Base-by-base conservation (phyloP, 2,888 invertebrate species). In the Trissolcus japonicus region DNA sequence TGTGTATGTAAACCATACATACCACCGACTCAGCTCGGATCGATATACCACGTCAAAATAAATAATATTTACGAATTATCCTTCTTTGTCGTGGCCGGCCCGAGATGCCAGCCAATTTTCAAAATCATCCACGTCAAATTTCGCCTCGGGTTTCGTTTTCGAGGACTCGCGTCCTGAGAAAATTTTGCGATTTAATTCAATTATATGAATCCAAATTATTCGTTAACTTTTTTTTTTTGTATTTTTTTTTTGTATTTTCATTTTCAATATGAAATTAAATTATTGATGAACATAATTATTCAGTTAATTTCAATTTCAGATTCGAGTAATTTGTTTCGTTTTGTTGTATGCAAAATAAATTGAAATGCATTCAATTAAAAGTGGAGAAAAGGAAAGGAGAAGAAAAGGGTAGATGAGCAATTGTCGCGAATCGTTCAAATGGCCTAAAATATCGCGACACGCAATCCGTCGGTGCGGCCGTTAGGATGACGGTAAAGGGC, bases 41-140 rank as follows among this genome's bases (percentile, higher is more conserved):
- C 80, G 80, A 80, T 80, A 80, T 77, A 74, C 77, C 79, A 81
- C 80, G 82, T 82, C 82, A 74, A 81, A 83, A 83, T 82, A 83
- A 82, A 83, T 81, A 81, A 83, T 81, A 82, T 82, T 81, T 81
- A 79, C 81, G 82, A 83, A 84, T 84, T 82, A 81, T 80, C 79
- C 78, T 75, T 69, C 68, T 80, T 78, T 75, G 78, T 80, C 80
- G 78, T 72, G 78, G 9, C 35, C 35, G 35, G 78, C 69, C 67
- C 62, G 68, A 75, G 77, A 76, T 76, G 74, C 72, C 76, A 68
- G 77, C 66, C 71, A 80, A 80, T 79, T 80, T 80, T 73, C 60
- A 79, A 80, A 80, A 79, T 74, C 80, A 73, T 73, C 79, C 72
- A 79, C 73, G 77, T 63, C 54, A 59, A 77, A 75, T 67, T 71